phyloP scores from a whole-genome alignment of 2,113 vertebrate genomes.

The Phalacrocorax aristotelis region DNA sequence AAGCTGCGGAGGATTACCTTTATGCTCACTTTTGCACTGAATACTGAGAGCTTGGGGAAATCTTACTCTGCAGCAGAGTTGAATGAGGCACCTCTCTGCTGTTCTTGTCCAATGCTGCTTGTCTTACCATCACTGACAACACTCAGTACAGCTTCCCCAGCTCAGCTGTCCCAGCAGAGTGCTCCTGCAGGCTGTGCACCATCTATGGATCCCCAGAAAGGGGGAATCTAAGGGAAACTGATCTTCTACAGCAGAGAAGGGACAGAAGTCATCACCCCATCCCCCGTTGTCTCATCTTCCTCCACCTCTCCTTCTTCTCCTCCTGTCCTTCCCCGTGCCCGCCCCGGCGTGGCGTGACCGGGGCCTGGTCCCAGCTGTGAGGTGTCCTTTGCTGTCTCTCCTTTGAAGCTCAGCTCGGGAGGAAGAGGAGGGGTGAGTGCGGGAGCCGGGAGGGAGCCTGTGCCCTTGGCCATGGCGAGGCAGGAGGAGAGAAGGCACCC shows the following conservation, averaged over 20 bases:
- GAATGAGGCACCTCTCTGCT: background rate
- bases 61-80: background rate
- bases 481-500: background rate
- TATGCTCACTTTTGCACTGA: background rate
- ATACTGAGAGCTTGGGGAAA: background rate
- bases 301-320: background rate
- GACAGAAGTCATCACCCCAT: background rate
- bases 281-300: background rate
- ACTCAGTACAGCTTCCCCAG: background rate
- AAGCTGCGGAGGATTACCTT: background rate
- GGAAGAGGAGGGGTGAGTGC: background rate
- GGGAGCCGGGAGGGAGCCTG: background rate
- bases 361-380: background rate
- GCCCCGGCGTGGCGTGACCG: background rate
- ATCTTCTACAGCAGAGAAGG: background rate
- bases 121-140: too few species aligned
- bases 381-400: background rate
- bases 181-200: background rate
- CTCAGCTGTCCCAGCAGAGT: background rate
- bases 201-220: background rate
- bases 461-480: constrained; percentile 41
- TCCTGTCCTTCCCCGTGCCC: background rate
- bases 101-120: background rate
- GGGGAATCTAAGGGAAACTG: background rate
- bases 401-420: background rate